phyloP scores from a whole-genome alignment of 2,113 vertebrate genomes.

The Cepphus grylle region DNA sequence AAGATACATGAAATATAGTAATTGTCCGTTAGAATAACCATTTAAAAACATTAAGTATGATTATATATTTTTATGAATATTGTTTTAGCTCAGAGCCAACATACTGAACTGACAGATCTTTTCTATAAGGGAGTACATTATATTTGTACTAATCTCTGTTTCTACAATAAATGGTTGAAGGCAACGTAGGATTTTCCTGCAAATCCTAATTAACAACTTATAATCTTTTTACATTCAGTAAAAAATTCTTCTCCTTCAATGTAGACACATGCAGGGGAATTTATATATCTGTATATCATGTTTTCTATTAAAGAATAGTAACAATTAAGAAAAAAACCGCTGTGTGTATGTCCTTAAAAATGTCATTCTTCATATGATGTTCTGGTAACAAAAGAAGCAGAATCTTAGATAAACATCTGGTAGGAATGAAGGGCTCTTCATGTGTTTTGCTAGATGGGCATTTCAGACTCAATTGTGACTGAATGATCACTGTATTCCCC shows the following conservation, averaged over 20 bases:
- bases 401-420: conserved; percentile 8
- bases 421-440: not conserved
- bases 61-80: not conserved
- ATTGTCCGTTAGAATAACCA: conserved; percentile 56
- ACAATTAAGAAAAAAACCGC: not conserved
- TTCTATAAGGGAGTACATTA: not conserved
- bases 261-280: not conserved
- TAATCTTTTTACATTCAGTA: not conserved
- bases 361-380: not conserved
- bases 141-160: not conserved
- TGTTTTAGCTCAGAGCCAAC: not conserved
- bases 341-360: not conserved
- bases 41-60: conserved; percentile 50
- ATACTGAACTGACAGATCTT: not conserved
- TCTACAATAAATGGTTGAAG: not conserved
- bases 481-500: not conserved
- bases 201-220: not conserved
- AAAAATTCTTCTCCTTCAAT: not conserved
- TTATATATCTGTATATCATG: not conserved
- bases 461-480: conserved; percentile 10
- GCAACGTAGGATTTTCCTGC: not conserved
- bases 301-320: not conserved
- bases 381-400: not conserved
- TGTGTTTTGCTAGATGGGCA: not conserved
- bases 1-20: conserved; percentile 53